phyloP scores from a whole-genome alignment of 1,140 invertebrate species.

The Paracyclopina nana region DNA sequence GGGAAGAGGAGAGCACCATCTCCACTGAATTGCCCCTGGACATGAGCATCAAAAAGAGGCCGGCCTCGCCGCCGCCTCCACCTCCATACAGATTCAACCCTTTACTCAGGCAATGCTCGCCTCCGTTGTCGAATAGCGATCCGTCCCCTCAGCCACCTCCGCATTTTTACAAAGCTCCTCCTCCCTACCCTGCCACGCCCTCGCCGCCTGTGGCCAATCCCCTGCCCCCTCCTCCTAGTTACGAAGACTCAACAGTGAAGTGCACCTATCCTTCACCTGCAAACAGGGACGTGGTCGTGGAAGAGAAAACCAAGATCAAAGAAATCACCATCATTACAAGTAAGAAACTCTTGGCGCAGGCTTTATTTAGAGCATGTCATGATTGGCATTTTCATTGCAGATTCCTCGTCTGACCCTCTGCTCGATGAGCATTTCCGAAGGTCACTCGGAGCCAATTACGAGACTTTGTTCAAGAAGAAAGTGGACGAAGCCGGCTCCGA shows the following conservation, averaged over 20 bases:
- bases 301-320: neutral
- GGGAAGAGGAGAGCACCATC: neutral
- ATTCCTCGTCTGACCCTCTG: slow-evolving; percentile 42
- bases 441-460: slow-evolving; percentile 71
- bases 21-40: neutral
- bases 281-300: neutral
- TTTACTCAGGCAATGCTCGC: neutral
- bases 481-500: no score
- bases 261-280: no score
- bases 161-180: neutral
- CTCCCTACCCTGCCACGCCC: neutral
- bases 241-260: no score
- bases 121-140: neutral
- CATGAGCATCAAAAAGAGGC: slow-evolving; percentile 10
- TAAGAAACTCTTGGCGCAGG: no score
- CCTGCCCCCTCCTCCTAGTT: slow-evolving; percentile 2
- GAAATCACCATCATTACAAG: slow-evolving; percentile 11
- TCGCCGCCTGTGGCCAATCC: neutral
- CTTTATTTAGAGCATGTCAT: no score
- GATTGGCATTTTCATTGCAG: neutral
- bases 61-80: neutral
- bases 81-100: neutral
- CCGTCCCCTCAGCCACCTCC: neutral
- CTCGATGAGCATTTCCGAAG: slow-evolving; percentile 90
- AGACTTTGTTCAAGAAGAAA: slow-evolving; percentile 39